These are phyloP conservation scores for Vidua macroura DNA, from an alignment of 2,113 vertebrate genomes.

Conservation along the genomic window DNA sequence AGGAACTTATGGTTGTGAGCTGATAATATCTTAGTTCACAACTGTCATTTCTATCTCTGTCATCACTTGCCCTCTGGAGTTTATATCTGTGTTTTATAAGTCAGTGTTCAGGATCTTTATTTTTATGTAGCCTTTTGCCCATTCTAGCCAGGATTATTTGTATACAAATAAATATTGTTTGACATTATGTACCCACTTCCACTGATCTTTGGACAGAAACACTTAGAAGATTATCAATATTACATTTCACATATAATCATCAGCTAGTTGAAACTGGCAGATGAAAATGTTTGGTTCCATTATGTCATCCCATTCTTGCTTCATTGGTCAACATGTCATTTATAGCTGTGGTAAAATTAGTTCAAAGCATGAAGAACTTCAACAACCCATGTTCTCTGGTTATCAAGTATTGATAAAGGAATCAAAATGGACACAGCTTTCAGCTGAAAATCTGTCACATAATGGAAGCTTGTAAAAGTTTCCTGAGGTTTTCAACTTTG, in stretches of 20 bases:
- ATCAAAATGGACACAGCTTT: not conserved
- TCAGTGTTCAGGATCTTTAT: not conserved
- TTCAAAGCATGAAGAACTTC: not conserved
- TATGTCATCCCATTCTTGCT: not conserved
- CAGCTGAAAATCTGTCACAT: not conserved
- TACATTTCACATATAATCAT: not conserved
- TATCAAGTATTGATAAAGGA: not conserved
- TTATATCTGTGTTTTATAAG: not conserved
- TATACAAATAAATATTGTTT: not conserved
- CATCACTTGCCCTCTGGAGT: not conserved
- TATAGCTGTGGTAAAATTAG: not conserved
- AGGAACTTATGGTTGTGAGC: not conserved
- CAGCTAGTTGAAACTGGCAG: not conserved
- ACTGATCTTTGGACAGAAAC: not conserved
- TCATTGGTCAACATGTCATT: not conserved
- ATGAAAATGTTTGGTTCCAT: not conserved
- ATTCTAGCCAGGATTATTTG: not conserved
- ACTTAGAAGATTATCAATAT: not conserved
- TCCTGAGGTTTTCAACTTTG: not conserved
- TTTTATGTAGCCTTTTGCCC: not conserved
- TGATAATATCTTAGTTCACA: not conserved
- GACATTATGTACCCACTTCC: not conserved
- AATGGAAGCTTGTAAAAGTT: not conserved
- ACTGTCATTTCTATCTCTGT: not conserved
- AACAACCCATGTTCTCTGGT: not conserved